phyloP scores from a whole-genome alignment of 2,113 vertebrate genomes.

The Gobiocypris rarus region DNA sequence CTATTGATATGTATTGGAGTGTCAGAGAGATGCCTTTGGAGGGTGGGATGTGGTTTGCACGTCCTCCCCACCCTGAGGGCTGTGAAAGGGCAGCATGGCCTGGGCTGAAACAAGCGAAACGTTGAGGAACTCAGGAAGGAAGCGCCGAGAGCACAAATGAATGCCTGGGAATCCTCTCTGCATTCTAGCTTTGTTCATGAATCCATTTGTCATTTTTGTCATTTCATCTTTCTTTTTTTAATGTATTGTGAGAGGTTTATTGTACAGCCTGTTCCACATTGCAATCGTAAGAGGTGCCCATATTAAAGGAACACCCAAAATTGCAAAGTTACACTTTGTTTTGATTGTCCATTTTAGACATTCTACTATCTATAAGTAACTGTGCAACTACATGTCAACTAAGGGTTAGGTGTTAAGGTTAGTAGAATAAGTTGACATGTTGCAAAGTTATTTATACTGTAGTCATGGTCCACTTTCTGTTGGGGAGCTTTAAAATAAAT shows the following conservation, averaged over 20 bases:
- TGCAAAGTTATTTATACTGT: too few relatives aligned
- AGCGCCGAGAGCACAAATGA: neutral
- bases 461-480: too few relatives aligned
- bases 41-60: neutral
- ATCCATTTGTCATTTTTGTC: constrained; percentile 8
- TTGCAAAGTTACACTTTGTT: neutral
- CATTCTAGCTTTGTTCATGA: neutral
- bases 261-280: neutral
- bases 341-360: too few relatives aligned
- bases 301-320: neutral
- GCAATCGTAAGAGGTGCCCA: neutral
- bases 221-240: neutral
- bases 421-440: too few relatives aligned
- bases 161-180: constrained; percentile 1
- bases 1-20: constrained; percentile 7
- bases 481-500: too few relatives aligned
- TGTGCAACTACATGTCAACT: too few relatives aligned
- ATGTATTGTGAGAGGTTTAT: neutral
- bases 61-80: neutral
- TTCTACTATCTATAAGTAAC: too few relatives aligned
- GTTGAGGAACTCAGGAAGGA: constrained; percentile 22
- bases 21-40: constrained; percentile 11
- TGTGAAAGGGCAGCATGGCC: neutral
- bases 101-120: neutral
- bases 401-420: too few relatives aligned